A percentile compares a stretch with the other conserved stretches of the same genome.
Conservation (phyloP, 2,888 invertebrate genomes). For the Invenusta paracnida region DNA sequence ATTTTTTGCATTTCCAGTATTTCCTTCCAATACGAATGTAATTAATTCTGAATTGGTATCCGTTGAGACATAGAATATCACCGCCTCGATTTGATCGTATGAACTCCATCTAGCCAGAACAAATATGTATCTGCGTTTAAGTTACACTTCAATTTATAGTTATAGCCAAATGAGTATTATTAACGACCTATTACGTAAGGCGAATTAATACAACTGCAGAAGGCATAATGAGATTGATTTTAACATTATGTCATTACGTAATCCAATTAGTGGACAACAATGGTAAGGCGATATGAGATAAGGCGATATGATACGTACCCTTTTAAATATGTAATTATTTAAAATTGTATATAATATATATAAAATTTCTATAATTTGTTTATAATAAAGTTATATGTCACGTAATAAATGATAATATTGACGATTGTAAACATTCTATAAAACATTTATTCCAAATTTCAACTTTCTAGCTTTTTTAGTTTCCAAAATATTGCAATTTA, state of each 20-base stretch:
- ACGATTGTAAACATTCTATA: too few species aligned
- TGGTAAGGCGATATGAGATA: slow-evolving; percentile 29
- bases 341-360: too few species aligned
- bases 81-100: neutral
- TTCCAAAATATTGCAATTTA: too few species aligned
- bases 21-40: slow-evolving; percentile 25
- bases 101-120: slow-evolving; percentile 5
- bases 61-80: slow-evolving; percentile 22
- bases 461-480: too few species aligned
- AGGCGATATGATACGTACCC: slow-evolving; percentile 29
- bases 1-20: slow-evolving; percentile 27
- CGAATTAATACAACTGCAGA: slow-evolving; percentile 22
- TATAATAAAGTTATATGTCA: too few species aligned
- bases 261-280: slow-evolving; percentile 30
- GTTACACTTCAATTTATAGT: slow-evolving; percentile 29
- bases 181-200: slow-evolving; percentile 27
- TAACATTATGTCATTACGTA: slow-evolving; percentile 21
- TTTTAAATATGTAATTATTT: too few species aligned
- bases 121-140: slow-evolving; percentile 23
- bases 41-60: slow-evolving; percentile 23
- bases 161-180: slow-evolving; percentile 22
- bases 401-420: too few species aligned
- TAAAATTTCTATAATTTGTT: too few species aligned
- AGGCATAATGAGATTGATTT: slow-evolving; percentile 26
- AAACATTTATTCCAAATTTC: too few species aligned